Base-by-base conservation (phyloP, 2,797 vertebrate species). In the Meda fulgida region DNA sequence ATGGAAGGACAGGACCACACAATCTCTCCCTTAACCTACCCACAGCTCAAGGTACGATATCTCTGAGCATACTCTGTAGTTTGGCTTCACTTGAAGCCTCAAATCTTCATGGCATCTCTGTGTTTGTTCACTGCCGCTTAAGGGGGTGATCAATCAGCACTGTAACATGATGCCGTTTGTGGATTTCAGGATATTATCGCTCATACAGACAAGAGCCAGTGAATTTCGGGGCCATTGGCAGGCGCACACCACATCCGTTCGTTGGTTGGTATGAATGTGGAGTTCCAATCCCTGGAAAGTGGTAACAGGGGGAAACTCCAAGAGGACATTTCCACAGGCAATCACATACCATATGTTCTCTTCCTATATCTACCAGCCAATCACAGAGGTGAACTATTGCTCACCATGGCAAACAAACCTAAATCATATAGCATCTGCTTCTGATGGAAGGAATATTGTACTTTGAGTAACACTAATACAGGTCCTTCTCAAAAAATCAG, bases 191-290 rank as follows among this genome's bases (percentile, higher is more conserved):
- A 79, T 99, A 95, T 94, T 95, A 96, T 88, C 97, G 98, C 1
- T 96, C 98, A 26, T 97, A 97, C 91, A 96, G 97, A 88, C 98
- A 99, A 92, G 96, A 99, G 91, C 97, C 98, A 0, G 98, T 99
- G 38, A 94, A 90, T 0, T 99, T 99, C 29, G 98, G 98, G 46
- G 93, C 93, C 78, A 97, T 99, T 19, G 98, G 98, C 80, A 94
- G 96, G 72, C 96, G 95, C 46, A 98, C 97, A 0, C 87, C 97
- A 63, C 96, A 98, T 91, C 96, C 96, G 84, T 98, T 99, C 0
- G 97, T 98, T 87, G 97, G 98, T 87, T 99, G 98, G 98, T 99
- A 99, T 46, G 98, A 99, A 92, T 99, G 98, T 10, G 98, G 98
- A 0, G 96, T 99, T 69, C 96, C 98, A 69, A 98, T 99, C 88